Evolutionary conservation across 2,113 vertebrate species (phyloP).

Genomic region (Upupa epops): DNA sequence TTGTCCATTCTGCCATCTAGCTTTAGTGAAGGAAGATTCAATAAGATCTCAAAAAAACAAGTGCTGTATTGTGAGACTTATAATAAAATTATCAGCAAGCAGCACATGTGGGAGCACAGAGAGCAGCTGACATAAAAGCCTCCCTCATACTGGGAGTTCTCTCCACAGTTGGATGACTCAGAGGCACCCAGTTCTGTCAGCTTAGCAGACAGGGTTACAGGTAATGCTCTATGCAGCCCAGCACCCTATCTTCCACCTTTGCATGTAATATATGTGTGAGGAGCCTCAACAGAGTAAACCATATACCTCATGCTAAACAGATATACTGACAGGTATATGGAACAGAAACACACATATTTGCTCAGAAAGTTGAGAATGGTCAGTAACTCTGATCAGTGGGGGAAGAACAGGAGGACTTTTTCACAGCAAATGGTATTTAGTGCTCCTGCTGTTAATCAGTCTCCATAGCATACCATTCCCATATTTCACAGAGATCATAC

Average conservation of each 20-base stretch:
- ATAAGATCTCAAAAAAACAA: not conserved
- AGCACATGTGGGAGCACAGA: not conserved
- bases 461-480: not conserved
- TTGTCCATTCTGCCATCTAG: not conserved
- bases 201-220: not conserved
- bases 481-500: not conserved
- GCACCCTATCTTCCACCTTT: not conserved
- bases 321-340: not conserved
- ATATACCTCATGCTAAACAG: not conserved
- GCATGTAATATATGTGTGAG: rapidly evolving
- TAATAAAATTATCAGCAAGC: not conserved
- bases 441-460: not conserved
- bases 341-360: not conserved
- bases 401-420: not conserved
- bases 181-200: not conserved
- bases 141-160: not conserved
- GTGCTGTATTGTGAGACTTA: not conserved
- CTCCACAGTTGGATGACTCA: not conserved
- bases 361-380: not conserved
- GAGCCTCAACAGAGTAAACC: not conserved
- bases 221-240: not conserved
- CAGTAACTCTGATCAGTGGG: not conserved
- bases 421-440: not conserved
- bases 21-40: not conserved
- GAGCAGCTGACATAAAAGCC: not conserved